Base-by-base conservation (phyloP, 2,888 invertebrate species). In the Euproctis similis region DNA sequence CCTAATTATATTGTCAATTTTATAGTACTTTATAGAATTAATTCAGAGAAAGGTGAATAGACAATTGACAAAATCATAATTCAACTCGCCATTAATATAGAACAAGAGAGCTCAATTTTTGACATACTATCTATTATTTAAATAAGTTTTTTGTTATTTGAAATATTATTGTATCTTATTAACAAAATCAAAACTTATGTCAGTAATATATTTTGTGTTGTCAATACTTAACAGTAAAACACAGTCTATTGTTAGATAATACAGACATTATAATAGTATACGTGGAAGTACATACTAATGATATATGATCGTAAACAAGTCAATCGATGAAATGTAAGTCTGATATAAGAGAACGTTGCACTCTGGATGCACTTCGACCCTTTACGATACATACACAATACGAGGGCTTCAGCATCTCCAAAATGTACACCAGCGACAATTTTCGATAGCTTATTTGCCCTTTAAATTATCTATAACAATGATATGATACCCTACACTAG, bases 241-340 rank as follows among this genome's bases (percentile, higher is more conserved):
- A 19, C 4, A 69, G 53, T 67, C 71, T 77, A 77, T 75, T 71
- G 67, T 71, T 63, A 66, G 60, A 59, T 68, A 69, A 67, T 59
- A n/a, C n/a, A n/a, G n/a, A n/a, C n/a, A n/a, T n/a, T n/a, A n/a
- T n/a, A n/a, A n/a, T n/a, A n/a, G n/a, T n/a, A n/a, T 39, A 60
- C 52, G 49, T 59, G 59, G 58, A 60, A 64, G 54, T 56, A 53
- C 60, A 53, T 48, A 57, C 48, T 56, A 59, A 55, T 71, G 70
- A 77, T 75, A 68, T 63, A 68, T 43, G 64, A 57, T 44, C 72
- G 63, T 80, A 80, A 80, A 80, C 69, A 75, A 70, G 65, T 68
- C 67, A 62, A 61, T 62, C 59, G 60, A 61, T 71, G 69, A 60
- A 71, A 69, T 70, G 60, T 59, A 60, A 55, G 57, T 53, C 53